Evolutionary conservation across 2,888 invertebrate species (phyloP).

Genomic region (Standfussiana lucernea): DNA sequence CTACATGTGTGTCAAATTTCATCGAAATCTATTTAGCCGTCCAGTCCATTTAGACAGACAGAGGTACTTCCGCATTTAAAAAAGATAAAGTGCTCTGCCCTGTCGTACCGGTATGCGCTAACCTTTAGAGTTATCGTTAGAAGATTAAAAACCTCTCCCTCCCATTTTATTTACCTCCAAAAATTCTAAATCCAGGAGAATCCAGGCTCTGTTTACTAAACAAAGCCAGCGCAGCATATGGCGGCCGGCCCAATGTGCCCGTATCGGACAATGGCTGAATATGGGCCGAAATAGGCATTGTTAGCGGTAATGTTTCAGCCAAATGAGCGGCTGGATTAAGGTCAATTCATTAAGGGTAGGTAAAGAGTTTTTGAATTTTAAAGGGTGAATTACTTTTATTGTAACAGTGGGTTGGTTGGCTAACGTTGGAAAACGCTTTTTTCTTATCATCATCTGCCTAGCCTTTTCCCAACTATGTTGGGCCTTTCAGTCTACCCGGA

Average conservation of each 20-base stretch:
- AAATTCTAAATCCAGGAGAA: conserved; percentile 25
- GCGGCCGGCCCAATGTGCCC: conserved; percentile 1
- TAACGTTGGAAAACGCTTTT: no score
- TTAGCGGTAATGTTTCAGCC: conserved; percentile 37
- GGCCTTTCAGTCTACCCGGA: no score
- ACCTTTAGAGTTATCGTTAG: no score
- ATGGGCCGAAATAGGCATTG: conserved; percentile 40
- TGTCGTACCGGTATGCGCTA: no score
- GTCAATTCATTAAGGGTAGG: conserved; percentile 41
- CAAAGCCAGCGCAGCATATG: conserved; percentile 42
- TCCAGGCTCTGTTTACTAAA: conserved; percentile 21
- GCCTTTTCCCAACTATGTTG: no score
- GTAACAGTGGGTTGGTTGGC: neutral
- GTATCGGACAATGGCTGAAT: conserved; percentile 35
- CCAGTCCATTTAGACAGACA: no score
- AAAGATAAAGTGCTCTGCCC: no score
- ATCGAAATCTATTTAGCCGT: no score
- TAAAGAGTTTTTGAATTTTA: conserved; percentile 23
- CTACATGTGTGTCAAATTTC: no score
- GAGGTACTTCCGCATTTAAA: no score
- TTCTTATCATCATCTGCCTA: no score
- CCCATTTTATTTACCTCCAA: neutral
- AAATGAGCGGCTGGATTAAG: conserved; percentile 46
- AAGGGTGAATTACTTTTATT: neutral
- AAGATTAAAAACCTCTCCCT: neutral